Evolutionary conservation across 1,140 invertebrate genomes (phyloP).

Genomic region (Drosophila nigromelanica): DNA sequence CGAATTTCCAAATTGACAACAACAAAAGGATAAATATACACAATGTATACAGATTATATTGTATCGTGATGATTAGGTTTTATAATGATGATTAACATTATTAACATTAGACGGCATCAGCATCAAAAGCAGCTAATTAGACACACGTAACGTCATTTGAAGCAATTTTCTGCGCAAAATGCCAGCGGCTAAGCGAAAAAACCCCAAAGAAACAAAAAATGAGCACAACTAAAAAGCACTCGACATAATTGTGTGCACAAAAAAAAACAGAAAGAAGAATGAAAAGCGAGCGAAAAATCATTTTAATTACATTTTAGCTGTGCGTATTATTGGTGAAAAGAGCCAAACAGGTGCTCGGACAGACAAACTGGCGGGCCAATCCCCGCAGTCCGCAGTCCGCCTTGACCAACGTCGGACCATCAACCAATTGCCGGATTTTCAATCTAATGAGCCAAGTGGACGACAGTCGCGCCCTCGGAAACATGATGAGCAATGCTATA

Average conservation of each 20-base stretch:
- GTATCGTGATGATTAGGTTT: conserved; percentile 1
- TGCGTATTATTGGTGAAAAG: conserved; percentile 41
- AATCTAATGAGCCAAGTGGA: conserved; percentile 23
- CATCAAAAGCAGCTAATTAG: conserved; percentile 46
- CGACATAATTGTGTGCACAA: background rate
- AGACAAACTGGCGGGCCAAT: conserved; percentile 21
- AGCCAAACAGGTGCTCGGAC: conserved; percentile 37
- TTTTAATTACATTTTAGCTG: conserved; percentile 52
- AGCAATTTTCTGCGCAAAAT: conserved; percentile 35
- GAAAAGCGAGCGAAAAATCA: conserved; percentile 25
- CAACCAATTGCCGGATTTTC: conserved; percentile 1
- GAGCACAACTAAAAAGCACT: conserved; percentile 16
- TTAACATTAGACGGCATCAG: conserved; percentile 33
- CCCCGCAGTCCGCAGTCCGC: background rate
- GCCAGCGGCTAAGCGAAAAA: conserved; percentile 33
- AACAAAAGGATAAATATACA: conserved; percentile 6
- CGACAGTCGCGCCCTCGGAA: background rate
- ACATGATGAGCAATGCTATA: conserved; percentile 1
- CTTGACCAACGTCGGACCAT: background rate
- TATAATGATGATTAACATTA: conserved; percentile 22
- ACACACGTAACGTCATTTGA: conserved; percentile 42
- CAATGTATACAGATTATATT: conserved; percentile 8
- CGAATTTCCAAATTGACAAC: conserved; percentile 38
- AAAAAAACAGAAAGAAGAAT: background rate
- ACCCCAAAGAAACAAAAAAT: conserved; percentile 13